Conservation (phyloP, 2,113 vertebrate species). For the Brachionichthys hirsutus region DNA sequence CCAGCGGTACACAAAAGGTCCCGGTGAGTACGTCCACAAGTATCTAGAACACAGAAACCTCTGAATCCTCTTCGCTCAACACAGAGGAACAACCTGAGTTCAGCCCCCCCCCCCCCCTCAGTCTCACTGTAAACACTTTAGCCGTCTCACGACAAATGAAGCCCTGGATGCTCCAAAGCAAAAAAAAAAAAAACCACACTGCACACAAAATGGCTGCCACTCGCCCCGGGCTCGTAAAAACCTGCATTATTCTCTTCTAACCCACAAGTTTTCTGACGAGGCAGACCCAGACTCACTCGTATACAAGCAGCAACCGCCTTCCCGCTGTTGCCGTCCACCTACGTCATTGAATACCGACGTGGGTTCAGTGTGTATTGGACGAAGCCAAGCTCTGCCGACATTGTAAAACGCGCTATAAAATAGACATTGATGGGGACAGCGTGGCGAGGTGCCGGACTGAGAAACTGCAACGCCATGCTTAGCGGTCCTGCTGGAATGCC, state of each 20-base stretch:
- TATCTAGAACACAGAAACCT: slow-evolving; percentile 9
- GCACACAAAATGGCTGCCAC: slow-evolving; percentile 45
- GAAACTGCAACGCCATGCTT: slow-evolving; percentile 24
- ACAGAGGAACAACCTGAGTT: slow-evolving; percentile 25
- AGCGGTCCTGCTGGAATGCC: slow-evolving; percentile 39
- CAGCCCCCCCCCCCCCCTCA: slow-evolving; percentile 26
- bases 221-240: slow-evolving; percentile 30
- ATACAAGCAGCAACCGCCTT: background rate
- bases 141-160: slow-evolving; percentile 46
- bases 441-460: slow-evolving; percentile 20
- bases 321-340: background rate
- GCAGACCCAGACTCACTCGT: background rate
- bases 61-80: background rate
- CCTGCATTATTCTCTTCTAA: slow-evolving; percentile 12
- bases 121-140: slow-evolving; percentile 45
- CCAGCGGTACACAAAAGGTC: slow-evolving; percentile 2
- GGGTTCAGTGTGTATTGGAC: background rate
- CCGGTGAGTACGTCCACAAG: slow-evolving; percentile 11
- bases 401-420: slow-evolving; percentile 8
- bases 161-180: slow-evolving; percentile 23
- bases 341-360: background rate
- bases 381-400: background rate
- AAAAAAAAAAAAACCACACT: slow-evolving; percentile 51
- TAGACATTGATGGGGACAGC: slow-evolving; percentile 9
- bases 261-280: slow-evolving; percentile 10